Evolutionary conservation across 2,113 vertebrate species (phyloP).

Genomic region (Tursiops truncatus): DNA sequence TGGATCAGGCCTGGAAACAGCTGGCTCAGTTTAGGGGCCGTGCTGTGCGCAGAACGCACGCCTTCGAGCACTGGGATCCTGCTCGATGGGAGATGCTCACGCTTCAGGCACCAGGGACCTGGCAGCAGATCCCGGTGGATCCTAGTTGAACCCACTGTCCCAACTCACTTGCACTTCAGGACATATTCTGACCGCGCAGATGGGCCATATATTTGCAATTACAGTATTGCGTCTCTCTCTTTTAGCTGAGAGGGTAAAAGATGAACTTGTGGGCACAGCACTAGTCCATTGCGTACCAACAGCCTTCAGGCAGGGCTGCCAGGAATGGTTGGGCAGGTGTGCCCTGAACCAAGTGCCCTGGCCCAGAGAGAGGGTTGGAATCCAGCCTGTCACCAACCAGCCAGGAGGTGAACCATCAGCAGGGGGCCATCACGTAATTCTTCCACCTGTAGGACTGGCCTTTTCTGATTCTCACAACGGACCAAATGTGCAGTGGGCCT

Average conservation of each 20-base stretch:
- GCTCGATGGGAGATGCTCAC: neutral
- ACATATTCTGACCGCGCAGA: neutral
- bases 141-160: neutral
- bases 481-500: accelerated
- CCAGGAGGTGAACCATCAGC: accelerated
- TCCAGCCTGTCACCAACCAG: neutral
- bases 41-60: neutral
- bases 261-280: accelerated
- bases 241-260: neutral
- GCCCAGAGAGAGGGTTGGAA: neutral
- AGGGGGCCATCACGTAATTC: no score
- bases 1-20: neutral
- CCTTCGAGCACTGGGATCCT: neutral
- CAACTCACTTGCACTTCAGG: accelerated
- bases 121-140: neutral
- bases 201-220: neutral
- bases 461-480: neutral
- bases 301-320: neutral
- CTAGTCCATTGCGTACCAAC: neutral
- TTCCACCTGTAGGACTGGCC: neutral
- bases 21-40: neutral
- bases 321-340: neutral
- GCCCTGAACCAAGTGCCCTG: neutral
- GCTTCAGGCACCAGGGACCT: neutral
- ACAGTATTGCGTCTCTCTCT: neutral